Conservation (phyloP, 1,140 invertebrate species). For the Pseudobourletiella spinata region DNA sequence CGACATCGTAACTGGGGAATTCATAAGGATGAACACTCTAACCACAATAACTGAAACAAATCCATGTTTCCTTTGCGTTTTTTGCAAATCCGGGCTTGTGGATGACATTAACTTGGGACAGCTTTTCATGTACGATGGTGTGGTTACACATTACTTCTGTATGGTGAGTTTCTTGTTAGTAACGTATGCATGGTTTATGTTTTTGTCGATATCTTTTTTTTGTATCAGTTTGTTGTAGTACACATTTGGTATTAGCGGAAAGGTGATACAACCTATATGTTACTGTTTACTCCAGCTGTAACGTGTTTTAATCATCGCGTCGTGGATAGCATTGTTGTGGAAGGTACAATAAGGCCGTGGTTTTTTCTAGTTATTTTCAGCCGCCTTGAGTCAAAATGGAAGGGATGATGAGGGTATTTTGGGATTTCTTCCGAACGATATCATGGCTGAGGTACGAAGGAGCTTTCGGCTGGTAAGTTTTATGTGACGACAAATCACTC, state of each 20-base stretch:
- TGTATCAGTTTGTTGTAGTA: too few relatives aligned
- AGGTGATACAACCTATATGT: too few relatives aligned
- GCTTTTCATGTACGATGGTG: conserved; percentile 43
- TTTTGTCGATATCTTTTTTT: too few relatives aligned
- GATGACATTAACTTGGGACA: conserved; percentile 48
- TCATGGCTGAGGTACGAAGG: conserved; percentile 49
- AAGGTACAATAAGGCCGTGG: too few relatives aligned
- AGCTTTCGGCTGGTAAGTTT: conserved; percentile 47
- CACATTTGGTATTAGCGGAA: too few relatives aligned
- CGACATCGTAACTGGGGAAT: too few relatives aligned
- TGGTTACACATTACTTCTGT: conserved; percentile 49
- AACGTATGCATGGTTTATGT: too few relatives aligned
- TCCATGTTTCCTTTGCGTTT: conserved; percentile 40
- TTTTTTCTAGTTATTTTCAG: conserved; percentile 56
- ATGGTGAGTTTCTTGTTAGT: conserved; percentile 41
- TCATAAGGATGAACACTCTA: not conserved
- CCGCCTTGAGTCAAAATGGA: conserved; percentile 52
- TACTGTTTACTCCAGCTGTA: too few relatives aligned
- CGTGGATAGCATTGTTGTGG: too few relatives aligned
- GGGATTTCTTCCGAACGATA: conserved; percentile 53
- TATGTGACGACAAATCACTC: not conserved
- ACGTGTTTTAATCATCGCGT: too few relatives aligned
- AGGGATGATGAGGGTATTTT: conserved; percentile 51
- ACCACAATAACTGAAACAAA: not conserved
- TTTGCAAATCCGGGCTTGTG: conserved; percentile 44